Evolutionary conservation across 2,113 vertebrate genomes (phyloP), one percentile per base, ranked within the genome.

Genomic region (Trichomycterus rosablanca): DNA sequence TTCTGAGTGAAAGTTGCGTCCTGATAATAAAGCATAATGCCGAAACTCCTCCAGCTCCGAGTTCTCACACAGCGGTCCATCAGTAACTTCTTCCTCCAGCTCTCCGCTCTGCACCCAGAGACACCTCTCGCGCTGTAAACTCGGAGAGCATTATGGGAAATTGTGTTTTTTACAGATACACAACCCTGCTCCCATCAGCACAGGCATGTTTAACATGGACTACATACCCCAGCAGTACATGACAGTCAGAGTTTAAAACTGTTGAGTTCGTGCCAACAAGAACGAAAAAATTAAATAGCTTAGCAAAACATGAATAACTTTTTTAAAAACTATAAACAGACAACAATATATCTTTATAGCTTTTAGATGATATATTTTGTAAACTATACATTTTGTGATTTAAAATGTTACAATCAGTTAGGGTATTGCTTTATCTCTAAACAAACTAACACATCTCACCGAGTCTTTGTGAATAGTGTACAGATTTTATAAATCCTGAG

Each of bases 81-180:
- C 49, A 42, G 61, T 55, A 42, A 58, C 50, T 43, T 56, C 23
- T 40, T 45, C 22, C n/a, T 4, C 18, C 44, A 57, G 62, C 23
- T 26, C 34, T 67, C 26, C 58, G 64, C 59, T 67, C 72, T 28
- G 48, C 19, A 58, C 26, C 66, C 80, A 28, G 74, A 76, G 71
- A 63, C 51, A 37, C 20, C 39, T 35, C 16, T 40, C 69, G 5
- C 45, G 54, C 35, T 11, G 12, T 72, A 63, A 69, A 37, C 62
- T 74, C 50, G 4, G 50, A 40, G 45, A 65, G 83, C 63, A 53
- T 57, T 75, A 70, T 78, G 85, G 84, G 80, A 81, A 84, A 82
- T 83, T 39, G 62, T 62, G 83, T 86, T 69, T 73, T 1, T 74
- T 52, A 28, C 0, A 12, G 24, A 49, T n/a, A 18, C 44, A 5